These are phyloP conservation scores for Vanacampus margaritifer DNA, from an alignment of 2,113 vertebrate genomes.

Conservation along the genomic window DNA sequence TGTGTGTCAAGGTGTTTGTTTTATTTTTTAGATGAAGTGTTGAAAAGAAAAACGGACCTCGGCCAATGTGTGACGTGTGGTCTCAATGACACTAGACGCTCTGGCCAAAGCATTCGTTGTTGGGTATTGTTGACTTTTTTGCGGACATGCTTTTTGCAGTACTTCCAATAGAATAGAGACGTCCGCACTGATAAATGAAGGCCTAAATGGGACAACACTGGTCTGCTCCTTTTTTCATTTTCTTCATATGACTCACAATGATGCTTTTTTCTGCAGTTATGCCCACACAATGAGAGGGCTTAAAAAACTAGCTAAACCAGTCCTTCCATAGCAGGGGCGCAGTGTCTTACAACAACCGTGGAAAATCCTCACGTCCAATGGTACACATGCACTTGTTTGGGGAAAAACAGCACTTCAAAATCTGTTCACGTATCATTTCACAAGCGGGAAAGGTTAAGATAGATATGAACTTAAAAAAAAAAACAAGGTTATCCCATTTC, in stretches of 20 bases:
- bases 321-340: conserved; percentile 42
- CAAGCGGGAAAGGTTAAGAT: not conserved
- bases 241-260: conserved; percentile 6
- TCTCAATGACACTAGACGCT: not conserved
- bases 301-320: conserved; percentile 36
- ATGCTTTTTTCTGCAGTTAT: not conserved
- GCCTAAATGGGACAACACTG: not conserved
- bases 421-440: conserved; percentile 22
- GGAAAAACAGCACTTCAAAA: not conserved
- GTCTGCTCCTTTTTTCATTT: conserved; percentile 2
- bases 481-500: conserved; percentile 6
- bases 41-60: not conserved
- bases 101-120: not conserved
- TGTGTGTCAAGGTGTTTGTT: conserved; percentile 1
- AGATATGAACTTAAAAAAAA: not conserved
- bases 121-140: not conserved
- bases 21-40: not conserved
- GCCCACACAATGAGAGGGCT: not conserved
- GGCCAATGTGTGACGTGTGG: not conserved
- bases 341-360: conserved; percentile 62
- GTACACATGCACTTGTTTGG: conserved; percentile 24
- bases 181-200: conserved; percentile 11
- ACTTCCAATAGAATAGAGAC: not conserved
- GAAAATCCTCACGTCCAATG: conserved; percentile 42
- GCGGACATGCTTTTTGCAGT: not conserved